Conservation (phyloP, 64 coral and sea anemone genomes). For the Actinia tenebrosa region DNA sequence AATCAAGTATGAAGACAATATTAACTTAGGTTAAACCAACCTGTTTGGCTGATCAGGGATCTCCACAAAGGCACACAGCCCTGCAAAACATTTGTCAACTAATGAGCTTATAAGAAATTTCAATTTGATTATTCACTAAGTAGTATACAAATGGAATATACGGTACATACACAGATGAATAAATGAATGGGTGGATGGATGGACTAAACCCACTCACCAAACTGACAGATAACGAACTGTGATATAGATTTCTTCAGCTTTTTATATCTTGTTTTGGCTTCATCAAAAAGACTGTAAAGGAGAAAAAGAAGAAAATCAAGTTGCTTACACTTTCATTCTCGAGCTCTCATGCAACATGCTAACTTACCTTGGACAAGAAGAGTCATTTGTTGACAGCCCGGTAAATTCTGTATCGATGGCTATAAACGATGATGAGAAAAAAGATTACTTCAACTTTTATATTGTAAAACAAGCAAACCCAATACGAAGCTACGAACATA, state of each 20-base stretch:
- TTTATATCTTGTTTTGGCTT: conserved; percentile 82
- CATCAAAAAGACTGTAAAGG: conserved; percentile 75
- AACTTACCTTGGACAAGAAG: conserved; percentile 54
- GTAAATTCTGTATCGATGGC: conserved; percentile 98
- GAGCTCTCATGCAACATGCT: too few species aligned
- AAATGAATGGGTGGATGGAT: not conserved
- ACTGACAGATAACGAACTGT: conserved; percentile 91
- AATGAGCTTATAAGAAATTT: not conserved
- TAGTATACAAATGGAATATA: too few species aligned
- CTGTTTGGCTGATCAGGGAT: conserved; percentile 15
- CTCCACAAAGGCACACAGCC: conserved; percentile 36
- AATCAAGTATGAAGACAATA: not conserved
- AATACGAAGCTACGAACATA: not conserved
- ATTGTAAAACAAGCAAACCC: not conserved
- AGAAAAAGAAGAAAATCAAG: not conserved
- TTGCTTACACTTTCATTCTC: too few species aligned
- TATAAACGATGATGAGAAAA: not conserved
- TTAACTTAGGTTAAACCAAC: not conserved
- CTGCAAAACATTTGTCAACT: conserved; percentile 4
- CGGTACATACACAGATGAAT: not conserved
- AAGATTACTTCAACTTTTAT: not conserved
- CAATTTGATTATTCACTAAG: too few species aligned
- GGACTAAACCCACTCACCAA: conserved; percentile 48
- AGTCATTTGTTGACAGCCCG: conserved; percentile 61
- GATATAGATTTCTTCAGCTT: conserved; percentile 76